Base-by-base conservation (phyloP, 1,140 invertebrate genomes). In the Calliphora vicina region DNA sequence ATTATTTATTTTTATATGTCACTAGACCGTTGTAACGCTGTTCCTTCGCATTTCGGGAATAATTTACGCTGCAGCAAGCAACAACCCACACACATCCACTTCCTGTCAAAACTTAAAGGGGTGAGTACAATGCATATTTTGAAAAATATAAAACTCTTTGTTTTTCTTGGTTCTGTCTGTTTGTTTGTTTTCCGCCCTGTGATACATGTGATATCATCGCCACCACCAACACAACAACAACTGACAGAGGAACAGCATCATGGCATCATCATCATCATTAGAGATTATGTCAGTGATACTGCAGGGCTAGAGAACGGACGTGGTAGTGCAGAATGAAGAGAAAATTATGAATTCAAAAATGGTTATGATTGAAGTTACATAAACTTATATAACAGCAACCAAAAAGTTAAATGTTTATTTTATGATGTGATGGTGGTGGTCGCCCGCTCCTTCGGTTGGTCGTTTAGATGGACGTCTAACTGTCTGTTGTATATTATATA, bases 351-450 rank as follows among this genome's bases (percentile, higher is more conserved):
- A 67, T 57, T 13, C 50, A 17, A n/a, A 57, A 57, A 57, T 6
- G n/a, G n/a, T 57, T n/a, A 57, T 57, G 50, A 67, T 67, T 67
- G 61, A 67, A 67, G 61, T 67, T 67, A 67, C 23, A 23, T 67
- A 67, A 67, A 23, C n/a, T 50, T 50, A 50, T 50, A 50, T 50
- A 50, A 50, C 35, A 35, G 35, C 35, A 57, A 17, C 50, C 50
- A 57, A 17, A n/a, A 57, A 57, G 50, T 35, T 35, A 35, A 35
- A 35, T 35, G 35, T 35, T 35, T 35, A 0, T 35, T 35, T 35
- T 35, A 8, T 35, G 6, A 35, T 35, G 6, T 35, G 10, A 35
- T 35, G 35, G n/a, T n/a, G 3, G n/a, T 57, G 50, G n/a, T 17
- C 50, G 15, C 50, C n/a, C n/a, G n/a, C n/a, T n/a, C n/a, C n/a